Evolutionary conservation across 2,113 vertebrate genomes (phyloP).

Genomic region (Cyphomyrus discorhynchus): DNA sequence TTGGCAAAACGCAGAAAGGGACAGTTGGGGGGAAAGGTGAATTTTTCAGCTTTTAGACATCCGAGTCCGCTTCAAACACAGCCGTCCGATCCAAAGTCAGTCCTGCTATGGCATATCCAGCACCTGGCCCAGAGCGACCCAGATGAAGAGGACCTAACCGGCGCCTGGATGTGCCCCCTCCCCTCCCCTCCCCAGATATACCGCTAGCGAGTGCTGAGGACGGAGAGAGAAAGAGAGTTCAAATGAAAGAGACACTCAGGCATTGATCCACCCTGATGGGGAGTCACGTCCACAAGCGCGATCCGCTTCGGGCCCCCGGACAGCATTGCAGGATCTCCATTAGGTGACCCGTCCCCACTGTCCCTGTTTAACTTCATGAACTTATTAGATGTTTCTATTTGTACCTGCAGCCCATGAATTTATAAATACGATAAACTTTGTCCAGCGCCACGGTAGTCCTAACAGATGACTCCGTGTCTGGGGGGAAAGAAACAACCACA

Average conservation of each 20-base stretch:
- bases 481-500: neutral
- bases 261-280: neutral
- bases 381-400: neutral
- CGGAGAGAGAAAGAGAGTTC: conserved; percentile 7
- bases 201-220: neutral
- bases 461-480: neutral
- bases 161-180: conserved; percentile 6
- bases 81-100: neutral
- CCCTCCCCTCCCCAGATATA: neutral
- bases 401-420: neutral
- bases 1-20: conserved; percentile 3
- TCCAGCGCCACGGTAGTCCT: neutral
- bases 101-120: neutral
- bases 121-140: neutral
- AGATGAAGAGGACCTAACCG: neutral
- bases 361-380: neutral
- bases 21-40: neutral
- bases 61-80: neutral
- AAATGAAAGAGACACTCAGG: neutral
- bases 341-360: neutral
- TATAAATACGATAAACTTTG: neutral
- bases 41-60: conserved; percentile 6
- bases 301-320: neutral
- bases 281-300: neutral
- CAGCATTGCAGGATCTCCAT: neutral